A percentile compares a stretch with the other conserved stretches of the same genome.
phyloP scores from a whole-genome alignment of 53 echinoderm and acorn worm species.

The Apostichopus leukothele region DNA sequence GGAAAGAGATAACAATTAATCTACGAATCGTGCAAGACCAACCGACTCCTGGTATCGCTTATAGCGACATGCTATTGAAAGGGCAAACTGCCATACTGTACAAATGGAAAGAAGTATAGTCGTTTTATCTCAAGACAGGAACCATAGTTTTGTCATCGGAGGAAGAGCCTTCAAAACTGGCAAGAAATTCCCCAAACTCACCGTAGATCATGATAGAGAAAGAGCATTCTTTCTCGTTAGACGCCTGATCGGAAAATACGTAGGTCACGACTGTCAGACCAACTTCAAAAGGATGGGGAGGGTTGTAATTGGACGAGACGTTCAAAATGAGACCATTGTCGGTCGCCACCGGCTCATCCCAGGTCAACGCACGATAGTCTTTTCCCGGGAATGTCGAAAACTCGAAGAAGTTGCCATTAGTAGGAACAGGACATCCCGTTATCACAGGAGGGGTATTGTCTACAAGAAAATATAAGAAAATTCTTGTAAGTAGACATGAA shows the following conservation, averaged over 20 bases:
- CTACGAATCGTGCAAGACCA: no score
- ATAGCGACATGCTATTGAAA: no score
- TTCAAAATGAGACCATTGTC: conserved; percentile 44
- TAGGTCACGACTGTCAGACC: conserved; percentile 55
- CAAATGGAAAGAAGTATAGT: no score
- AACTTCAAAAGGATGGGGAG: conserved; percentile 52
- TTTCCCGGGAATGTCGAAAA: conserved; percentile 2
- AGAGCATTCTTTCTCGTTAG: conserved; percentile 43
- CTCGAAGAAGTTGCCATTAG: not conserved
- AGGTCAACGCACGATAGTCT: not conserved
- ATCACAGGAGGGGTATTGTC: conserved; percentile 2
- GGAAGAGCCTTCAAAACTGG: no score
- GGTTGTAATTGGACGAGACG: conserved; percentile 24
- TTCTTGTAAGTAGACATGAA: no score
- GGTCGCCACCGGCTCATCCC: conserved; percentile 17
- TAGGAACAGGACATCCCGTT: not conserved
- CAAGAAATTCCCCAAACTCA: not conserved
- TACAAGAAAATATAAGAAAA: not conserved
- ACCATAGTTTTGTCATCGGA: no score
- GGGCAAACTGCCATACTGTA: no score
- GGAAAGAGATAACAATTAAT: no score
- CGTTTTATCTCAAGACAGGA: no score
- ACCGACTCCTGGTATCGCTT: no score
- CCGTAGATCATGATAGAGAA: conserved; percentile 61
- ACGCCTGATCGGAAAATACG: conserved; percentile 57